Evolutionary conservation across 2,113 vertebrate genomes (phyloP).

Genomic region (Formicarius rufipectus): DNA sequence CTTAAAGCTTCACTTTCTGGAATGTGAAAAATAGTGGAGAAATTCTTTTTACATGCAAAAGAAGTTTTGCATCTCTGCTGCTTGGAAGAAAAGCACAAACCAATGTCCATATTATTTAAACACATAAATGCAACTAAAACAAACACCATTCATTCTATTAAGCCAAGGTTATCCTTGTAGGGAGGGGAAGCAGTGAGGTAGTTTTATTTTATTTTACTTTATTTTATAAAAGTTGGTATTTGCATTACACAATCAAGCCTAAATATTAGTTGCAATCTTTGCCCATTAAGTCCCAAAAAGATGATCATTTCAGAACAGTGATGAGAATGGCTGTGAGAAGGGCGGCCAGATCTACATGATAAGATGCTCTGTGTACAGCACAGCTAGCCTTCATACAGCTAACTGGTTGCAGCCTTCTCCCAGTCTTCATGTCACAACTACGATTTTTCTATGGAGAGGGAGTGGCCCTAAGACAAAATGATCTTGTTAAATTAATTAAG

Average conservation of each 20-base stretch:
- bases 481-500: neutral
- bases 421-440: rapidly evolving
- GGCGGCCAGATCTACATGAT: neutral
- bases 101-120: neutral
- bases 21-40: neutral
- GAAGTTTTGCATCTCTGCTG: neutral
- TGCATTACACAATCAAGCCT: neutral
- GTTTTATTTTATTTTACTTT: neutral
- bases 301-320: neutral
- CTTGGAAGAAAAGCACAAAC: neutral
- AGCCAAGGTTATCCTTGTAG: neutral
- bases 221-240: neutral
- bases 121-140: neutral
- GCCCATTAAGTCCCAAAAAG: neutral
- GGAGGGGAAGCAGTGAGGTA: neutral
- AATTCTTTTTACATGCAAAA: neutral
- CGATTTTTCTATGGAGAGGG: neutral
- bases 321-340: neutral
- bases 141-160: neutral
- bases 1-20: neutral
- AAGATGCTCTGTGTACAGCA: rapidly evolving
- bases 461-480: neutral
- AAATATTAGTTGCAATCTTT: neutral
- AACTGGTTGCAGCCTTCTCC: neutral
- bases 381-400: too few relatives aligned